These are phyloP conservation scores for Podarcis lilfordi DNA, from an alignment of 2,797 vertebrate species.

Conservation along the genomic window DNA sequence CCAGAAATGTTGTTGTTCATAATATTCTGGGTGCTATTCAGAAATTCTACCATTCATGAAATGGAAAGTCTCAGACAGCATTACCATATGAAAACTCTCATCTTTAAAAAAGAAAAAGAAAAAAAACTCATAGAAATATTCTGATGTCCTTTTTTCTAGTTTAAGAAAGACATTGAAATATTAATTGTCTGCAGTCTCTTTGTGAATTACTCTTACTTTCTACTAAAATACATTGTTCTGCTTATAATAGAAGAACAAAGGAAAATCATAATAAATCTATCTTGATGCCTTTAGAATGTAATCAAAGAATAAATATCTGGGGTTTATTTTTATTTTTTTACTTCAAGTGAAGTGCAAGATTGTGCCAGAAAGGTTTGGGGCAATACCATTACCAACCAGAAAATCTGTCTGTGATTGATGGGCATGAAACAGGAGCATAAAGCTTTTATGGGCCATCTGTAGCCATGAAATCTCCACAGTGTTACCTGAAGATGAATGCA, in stretches of 20 bases:
- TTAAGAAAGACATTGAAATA: constrained; percentile 25
- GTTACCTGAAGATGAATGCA: background rate
- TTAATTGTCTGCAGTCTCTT: constrained; percentile 27
- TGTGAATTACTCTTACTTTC: constrained; percentile 16
- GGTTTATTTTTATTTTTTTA: background rate
- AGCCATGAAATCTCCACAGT: background rate
- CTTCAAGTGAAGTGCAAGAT: constrained; percentile 38
- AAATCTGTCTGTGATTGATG: constrained; percentile 45
- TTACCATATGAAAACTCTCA: background rate
- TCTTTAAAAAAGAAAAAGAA: too few relatives aligned
- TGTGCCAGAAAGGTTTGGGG: constrained; percentile 41
- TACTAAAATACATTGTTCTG: constrained; percentile 31
- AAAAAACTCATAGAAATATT: constrained; percentile 22
- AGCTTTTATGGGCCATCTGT: constrained; percentile 26
- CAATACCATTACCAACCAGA: constrained; percentile 42
- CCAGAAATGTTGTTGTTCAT: background rate
- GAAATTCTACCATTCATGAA: constrained; percentile 30
- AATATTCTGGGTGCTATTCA: constrained; percentile 21
- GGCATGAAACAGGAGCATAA: constrained; percentile 29
- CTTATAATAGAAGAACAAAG: constrained; percentile 34
- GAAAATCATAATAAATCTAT: constrained; percentile 11
- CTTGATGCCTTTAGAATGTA: constrained; percentile 15
- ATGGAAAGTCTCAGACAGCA: background rate
- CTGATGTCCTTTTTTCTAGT: background rate
- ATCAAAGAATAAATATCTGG: constrained; percentile 36